Conservation (phyloP, 2,888 invertebrate genomes). For the Eudasyphora cyanicolor region DNA sequence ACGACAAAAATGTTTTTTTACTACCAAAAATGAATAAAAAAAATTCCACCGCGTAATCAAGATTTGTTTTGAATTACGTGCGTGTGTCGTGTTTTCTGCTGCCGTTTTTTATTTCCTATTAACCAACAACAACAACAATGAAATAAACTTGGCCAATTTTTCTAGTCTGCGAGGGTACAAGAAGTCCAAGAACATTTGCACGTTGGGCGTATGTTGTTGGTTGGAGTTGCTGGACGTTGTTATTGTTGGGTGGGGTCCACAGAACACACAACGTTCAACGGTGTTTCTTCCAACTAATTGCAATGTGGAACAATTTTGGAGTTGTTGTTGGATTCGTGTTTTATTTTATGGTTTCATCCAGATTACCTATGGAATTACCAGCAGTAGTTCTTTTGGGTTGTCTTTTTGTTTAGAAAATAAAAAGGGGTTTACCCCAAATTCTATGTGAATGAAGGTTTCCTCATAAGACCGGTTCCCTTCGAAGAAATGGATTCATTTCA, state of each 20-base stretch:
- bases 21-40: no score
- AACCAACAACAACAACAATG: conserved; percentile 9
- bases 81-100: not conserved
- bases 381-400: conserved; percentile 14
- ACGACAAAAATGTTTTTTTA: not conserved
- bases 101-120: not conserved
- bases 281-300: not conserved
- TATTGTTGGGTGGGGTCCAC: not conserved
- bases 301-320: conserved; percentile 1
- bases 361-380: conserved; percentile 17
- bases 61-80: conserved; percentile 5
- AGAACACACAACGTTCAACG: not conserved
- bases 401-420: not conserved
- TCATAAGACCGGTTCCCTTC: not conserved
- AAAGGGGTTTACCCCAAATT: no score
- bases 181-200: conserved; percentile 5
- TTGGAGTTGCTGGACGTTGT: not conserved
- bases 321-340: conserved; percentile 9
- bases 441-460: conserved; percentile 13
- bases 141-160: conserved; percentile 8
- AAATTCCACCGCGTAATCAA: conserved; percentile 5
- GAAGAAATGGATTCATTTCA: not conserved
- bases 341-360: conserved; percentile 21
- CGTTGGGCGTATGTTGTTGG: not conserved
- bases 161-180: not conserved